Evolutionary conservation across 2,888 invertebrate genomes (phyloP).

Genomic region (Pyrrhia umbra): DNA sequence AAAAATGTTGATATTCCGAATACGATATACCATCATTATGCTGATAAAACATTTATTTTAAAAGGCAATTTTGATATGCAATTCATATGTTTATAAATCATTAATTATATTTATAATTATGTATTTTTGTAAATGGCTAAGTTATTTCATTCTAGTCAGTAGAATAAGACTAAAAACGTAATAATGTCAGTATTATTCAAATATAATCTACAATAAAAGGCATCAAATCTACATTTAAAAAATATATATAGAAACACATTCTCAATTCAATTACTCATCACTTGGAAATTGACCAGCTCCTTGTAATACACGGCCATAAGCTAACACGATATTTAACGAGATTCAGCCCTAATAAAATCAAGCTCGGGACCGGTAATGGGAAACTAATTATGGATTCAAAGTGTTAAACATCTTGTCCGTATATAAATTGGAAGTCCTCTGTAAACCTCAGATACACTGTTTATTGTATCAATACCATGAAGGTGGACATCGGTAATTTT

Average conservation of each 20-base stretch:
- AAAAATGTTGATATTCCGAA: not conserved
- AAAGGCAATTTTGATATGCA: not conserved
- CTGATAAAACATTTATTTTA: too few species aligned
- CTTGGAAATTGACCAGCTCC: not conserved
- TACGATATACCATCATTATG: too few species aligned
- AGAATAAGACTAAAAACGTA: not conserved
- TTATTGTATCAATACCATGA: slow-evolving; percentile 17
- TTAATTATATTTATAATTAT: too few species aligned
- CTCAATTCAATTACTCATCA: not conserved
- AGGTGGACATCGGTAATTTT: not conserved
- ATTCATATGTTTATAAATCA: too few species aligned
- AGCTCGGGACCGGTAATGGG: slow-evolving; percentile 45
- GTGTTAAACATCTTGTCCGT: slow-evolving; percentile 32
- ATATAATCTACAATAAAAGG: not conserved
- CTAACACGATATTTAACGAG: slow-evolving; percentile 50
- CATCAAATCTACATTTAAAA: not conserved
- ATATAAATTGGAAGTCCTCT: slow-evolving; percentile 36
- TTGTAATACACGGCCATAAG: slow-evolving; percentile 22
- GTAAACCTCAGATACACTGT: slow-evolving; percentile 27
- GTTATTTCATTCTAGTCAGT: not conserved
- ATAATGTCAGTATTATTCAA: not conserved
- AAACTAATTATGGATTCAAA: slow-evolving; percentile 57
- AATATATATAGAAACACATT: not conserved
- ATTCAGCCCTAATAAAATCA: slow-evolving; percentile 60
- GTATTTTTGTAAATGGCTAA: too few species aligned